Evolutionary conservation across 2,888 invertebrate genomes (phyloP), one percentile per base, ranked within the genome.

Genomic region (Drosophila anomalata): DNA sequence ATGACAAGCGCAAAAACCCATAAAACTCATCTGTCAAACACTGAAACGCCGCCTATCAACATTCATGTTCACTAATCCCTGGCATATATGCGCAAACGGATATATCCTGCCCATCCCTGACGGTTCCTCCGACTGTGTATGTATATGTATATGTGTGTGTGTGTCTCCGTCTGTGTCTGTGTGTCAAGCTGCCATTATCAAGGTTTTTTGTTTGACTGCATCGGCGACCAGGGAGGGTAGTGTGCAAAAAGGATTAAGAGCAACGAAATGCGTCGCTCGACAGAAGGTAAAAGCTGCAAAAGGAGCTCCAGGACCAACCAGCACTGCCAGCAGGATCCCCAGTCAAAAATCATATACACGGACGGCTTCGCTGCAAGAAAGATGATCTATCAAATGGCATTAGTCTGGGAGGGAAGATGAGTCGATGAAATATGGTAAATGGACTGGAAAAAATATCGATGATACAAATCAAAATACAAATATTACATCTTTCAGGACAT

Each of bases 21-120:
- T 83, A 83, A 80, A 80, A 77, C 83, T 80, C 79, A 80, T 83
- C 79, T 80, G 79, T 83, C 79, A 80, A 80, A 80, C 78, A 83
- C 71, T 77, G 83, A 79, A 82, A 79, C 66, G 79, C 65, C 68
- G 83, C 79, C 79, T 80, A 83, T 80, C 80, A 83, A 77, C 83
- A 79, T 83, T 73, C 78, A 83, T 82, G 75, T 75, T 77, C 80
- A 75, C 83, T 80, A 80, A 80, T 80, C 83, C 79, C 73, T 80
- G 79, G 73, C 80, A 83, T 80, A 80, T 79, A 83, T 80, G 79
- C 83, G 77, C 77, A 73, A 83, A 79, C 73, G 83, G 79, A 82
- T 82, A 77, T 79, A 76, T 57, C 61, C 61, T 42, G 14, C 41
- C 52, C 33, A 48, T 56, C 41, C 58, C 24, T 48, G 46, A 50